phyloP scores from a whole-genome alignment of 2,797 vertebrate genomes.

The Linurgus olivaceus region DNA sequence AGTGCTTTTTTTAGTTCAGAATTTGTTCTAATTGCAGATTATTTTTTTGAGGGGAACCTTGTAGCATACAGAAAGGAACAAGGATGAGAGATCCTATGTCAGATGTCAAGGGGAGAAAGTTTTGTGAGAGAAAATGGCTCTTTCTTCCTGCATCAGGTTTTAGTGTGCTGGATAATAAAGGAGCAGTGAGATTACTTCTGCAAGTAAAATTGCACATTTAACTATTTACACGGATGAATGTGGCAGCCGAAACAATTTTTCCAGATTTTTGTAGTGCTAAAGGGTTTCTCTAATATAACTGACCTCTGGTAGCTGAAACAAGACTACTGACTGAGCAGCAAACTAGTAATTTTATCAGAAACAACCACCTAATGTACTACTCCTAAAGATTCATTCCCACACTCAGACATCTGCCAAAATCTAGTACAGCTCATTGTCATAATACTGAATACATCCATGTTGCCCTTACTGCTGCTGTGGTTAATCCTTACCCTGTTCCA shows the following conservation, averaged over 20 bases:
- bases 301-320: not conserved
- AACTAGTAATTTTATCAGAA: not conserved
- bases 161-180: not conserved
- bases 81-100: not conserved
- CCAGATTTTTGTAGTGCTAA: not conserved
- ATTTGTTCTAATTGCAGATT: not conserved
- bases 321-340: not conserved
- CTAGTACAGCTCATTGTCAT: not conserved
- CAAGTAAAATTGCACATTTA: not conserved
- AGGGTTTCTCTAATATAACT: not conserved
- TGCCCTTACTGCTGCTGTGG: not conserved
- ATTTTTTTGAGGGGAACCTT: not conserved
- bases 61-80: not conserved
- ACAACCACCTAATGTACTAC: not conserved
- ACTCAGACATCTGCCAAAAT: not conserved
- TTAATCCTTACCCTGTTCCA: not conserved
- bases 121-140: not conserved
- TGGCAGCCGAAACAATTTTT: not conserved
- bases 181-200: not conserved
- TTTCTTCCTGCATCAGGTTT: not conserved
- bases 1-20: not conserved
- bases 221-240: not conserved
- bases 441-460: not conserved
- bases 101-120: not conserved
- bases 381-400: not conserved